Conservation (phyloP, 2,888 invertebrate species). For the Lochmaea capreae region DNA sequence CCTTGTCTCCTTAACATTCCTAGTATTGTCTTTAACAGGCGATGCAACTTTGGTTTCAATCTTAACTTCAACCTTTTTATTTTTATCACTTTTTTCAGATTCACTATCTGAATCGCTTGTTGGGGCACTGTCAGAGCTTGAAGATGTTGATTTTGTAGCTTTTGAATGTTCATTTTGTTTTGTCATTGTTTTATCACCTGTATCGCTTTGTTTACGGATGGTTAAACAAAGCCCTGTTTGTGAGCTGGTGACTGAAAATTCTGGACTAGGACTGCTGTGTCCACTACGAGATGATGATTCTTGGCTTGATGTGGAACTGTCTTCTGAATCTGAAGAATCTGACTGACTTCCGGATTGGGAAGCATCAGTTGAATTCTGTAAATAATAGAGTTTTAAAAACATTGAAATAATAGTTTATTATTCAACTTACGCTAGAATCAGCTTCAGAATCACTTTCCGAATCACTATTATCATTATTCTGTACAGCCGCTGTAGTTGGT, state of each 20-base stretch:
- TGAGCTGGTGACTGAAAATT: conserved; percentile 73
- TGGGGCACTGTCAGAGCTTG: conserved; percentile 65
- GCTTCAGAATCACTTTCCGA: conserved; percentile 68
- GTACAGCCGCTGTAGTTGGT: conserved; percentile 54
- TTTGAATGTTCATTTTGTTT: conserved; percentile 58
- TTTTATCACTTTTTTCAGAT: conserved; percentile 42
- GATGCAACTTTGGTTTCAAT: conserved; percentile 24
- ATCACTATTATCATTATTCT: conserved; percentile 52
- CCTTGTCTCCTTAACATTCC: conserved; percentile 43
- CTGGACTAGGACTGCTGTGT: conserved; percentile 60
- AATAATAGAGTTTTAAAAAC: not conserved
- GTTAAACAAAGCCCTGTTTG: conserved; percentile 72
- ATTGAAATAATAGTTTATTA: not conserved
- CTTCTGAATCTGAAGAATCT: conserved; percentile 62
- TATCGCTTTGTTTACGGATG: conserved; percentile 68
- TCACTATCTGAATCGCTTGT: conserved; percentile 65
- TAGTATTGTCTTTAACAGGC: conserved; percentile 33
- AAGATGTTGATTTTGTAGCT: conserved; percentile 63
- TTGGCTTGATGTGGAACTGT: conserved; percentile 63
- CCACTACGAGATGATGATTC: conserved; percentile 61
- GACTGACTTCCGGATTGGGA: conserved; percentile 64
- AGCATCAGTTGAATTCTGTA: conserved; percentile 67
- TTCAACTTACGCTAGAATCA: conserved; percentile 66
- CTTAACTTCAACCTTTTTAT: conserved; percentile 18
- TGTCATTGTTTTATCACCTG: conserved; percentile 59